A percentile compares a stretch with the other conserved stretches of the same genome.
Conservation (phyloP, 2,113 vertebrate species). For the Ailuropoda melanoleuca region DNA sequence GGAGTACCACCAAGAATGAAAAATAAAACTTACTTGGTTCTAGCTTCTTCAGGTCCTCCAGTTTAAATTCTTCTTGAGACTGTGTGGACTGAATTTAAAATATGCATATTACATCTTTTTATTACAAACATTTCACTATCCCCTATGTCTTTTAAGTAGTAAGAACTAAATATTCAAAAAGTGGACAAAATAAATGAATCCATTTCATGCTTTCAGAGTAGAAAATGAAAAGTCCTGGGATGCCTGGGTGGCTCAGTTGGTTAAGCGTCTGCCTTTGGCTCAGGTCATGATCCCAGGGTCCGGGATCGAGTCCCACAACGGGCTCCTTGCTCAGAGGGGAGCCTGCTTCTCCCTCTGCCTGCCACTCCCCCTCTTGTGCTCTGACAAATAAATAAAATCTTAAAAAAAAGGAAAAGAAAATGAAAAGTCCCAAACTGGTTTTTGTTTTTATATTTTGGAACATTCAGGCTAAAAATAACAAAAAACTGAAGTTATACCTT, state of each 20-base stretch:
- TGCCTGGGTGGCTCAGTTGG: background rate
- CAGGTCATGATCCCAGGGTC: background rate
- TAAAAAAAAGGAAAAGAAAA: background rate
- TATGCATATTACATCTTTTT: slow-evolving; percentile 44
- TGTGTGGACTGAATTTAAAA: slow-evolving; percentile 90
- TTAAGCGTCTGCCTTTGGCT: background rate
- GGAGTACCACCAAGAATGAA: background rate
- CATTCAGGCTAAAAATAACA: background rate
- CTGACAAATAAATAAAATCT: background rate
- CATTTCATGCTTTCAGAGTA: slow-evolving; percentile 32
- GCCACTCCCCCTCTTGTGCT: background rate
- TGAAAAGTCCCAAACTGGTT: slow-evolving; percentile 7
- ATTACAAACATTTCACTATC: slow-evolving; percentile 15
- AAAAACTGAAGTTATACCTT: background rate
- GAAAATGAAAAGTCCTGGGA: slow-evolving; percentile 47
- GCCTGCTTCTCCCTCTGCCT: background rate
- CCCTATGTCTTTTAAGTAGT: background rate
- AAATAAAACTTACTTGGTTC: slow-evolving; percentile 92
- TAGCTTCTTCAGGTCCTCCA: slow-evolving; percentile 98
- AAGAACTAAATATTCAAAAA: slow-evolving; percentile 45
- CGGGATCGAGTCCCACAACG: too few relatives aligned
- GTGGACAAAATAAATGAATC: background rate
- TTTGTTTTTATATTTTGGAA: slow-evolving; percentile 16
- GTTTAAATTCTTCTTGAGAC: slow-evolving; percentile 94
- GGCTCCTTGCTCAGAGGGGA: background rate